A percentile compares a stretch with the other conserved stretches of the same genome.
These are phyloP conservation scores for Odocoileus virginianus DNA, from an alignment of 2,113 vertebrate species.

Conservation along the genomic window DNA sequence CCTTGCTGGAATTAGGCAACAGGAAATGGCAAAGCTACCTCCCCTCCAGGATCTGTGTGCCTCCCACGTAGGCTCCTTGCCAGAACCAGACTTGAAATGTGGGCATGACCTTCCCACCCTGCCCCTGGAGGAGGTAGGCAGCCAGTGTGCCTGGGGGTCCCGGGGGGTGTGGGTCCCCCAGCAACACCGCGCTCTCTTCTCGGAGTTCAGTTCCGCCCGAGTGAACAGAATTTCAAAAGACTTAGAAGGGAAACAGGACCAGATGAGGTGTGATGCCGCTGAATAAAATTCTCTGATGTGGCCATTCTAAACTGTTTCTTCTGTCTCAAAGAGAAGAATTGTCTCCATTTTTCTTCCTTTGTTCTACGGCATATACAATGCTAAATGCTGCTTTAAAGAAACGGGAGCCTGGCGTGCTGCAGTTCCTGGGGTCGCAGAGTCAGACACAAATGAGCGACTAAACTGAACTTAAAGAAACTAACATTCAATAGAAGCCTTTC, in stretches of 20 bases:
- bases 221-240: fast-evolving
- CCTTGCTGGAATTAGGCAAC: fast-evolving
- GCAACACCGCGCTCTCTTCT: fast-evolving
- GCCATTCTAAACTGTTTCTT: fast-evolving
- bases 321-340: background rate
- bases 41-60: fast-evolving
- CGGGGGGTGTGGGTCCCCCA: fast-evolving
- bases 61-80: too few species aligned
- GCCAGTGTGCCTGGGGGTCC: fast-evolving
- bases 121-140: fast-evolving
- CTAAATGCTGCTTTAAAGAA: fast-evolving
- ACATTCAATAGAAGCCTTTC: fast-evolving
- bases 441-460: background rate
- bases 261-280: fast-evolving
- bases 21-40: background rate
- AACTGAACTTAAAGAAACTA: background rate
- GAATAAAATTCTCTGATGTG: background rate
- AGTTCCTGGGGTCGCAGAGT: background rate
- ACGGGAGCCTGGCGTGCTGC: background rate
- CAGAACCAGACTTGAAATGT: fast-evolving
- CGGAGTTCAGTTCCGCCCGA: fast-evolving
- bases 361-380: fast-evolving
- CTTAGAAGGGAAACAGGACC: fast-evolving
- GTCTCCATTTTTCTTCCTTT: background rate
- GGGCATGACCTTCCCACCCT: fast-evolving